Conservation (phyloP, 2,888 invertebrate genomes). For the Machimus atricapillus region DNA sequence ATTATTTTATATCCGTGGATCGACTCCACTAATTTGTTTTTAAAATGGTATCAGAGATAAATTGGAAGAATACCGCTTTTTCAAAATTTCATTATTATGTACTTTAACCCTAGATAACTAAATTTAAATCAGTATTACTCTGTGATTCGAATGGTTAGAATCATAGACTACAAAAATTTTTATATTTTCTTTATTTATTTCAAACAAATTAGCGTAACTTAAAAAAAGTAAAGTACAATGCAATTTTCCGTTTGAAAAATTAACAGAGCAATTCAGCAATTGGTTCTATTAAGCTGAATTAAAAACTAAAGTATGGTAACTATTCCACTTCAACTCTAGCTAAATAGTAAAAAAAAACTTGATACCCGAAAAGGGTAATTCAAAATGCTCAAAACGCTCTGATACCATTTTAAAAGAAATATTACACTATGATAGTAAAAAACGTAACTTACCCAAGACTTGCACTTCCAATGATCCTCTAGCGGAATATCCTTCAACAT, state of each 20-base stretch:
- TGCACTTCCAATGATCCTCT: constrained; percentile 88
- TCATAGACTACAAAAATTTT: too few relatives aligned
- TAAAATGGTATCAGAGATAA: background rate
- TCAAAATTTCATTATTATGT: background rate
- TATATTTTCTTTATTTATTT: too few relatives aligned
- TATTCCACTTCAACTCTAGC: background rate
- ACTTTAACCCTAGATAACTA: too few relatives aligned
- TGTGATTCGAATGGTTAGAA: too few relatives aligned
- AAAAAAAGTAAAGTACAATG: too few relatives aligned
- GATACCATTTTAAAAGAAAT: constrained; percentile 22
- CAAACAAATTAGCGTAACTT: too few relatives aligned
- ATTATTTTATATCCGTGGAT: background rate
- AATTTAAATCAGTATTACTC: too few relatives aligned
- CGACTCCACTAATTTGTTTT: background rate
- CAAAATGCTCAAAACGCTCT: background rate
- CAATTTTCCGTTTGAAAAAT: too few relatives aligned
- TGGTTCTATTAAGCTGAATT: too few relatives aligned
- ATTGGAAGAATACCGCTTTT: background rate
- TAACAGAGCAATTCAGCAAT: too few relatives aligned
- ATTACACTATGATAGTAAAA: background rate
- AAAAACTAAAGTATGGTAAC: background rate
- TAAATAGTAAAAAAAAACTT: too few relatives aligned
- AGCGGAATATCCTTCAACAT: constrained; percentile 88
- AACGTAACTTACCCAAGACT: constrained; percentile 88
- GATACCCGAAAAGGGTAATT: background rate